Evolutionary conservation across 2,888 invertebrate species (phyloP), one percentile per base, ranked within the genome.

Genomic region (Brachyptera risi): DNA sequence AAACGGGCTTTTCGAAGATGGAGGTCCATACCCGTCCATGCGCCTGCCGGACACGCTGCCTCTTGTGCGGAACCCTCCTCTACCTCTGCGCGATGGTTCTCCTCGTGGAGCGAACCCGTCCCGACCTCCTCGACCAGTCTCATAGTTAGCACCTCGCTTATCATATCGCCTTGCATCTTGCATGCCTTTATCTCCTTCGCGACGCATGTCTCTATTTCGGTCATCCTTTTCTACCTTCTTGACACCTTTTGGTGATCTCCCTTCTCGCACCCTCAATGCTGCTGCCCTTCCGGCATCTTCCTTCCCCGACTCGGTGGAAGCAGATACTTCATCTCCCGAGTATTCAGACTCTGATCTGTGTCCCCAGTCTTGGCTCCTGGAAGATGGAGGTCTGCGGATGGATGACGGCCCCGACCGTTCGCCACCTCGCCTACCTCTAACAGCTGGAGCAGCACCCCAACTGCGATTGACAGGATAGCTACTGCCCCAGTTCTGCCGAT

Each of bases 51-150:
- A 69, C 15, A 76, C 74, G 65, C 79, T 73, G 26, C 83, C 79
- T 59, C 82, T 75, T 54, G 79, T 69, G 47, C 77, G 72, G 63
- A 78, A 78, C 37, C 81, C 79, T 62, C 78, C 91, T 63, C 94
- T 81, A 3, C 94, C 94, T 61, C 93, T 85, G 56, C 93, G 80
- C 1, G 92, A 92, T 0, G 94, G 94, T 73, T 93, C 93, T 0
- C 94, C 94, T 21, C 92, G 83, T 0, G 93, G 93, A 1, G 90
- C 87, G 75, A 92, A 92, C 51, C 87, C 88, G 70, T 89, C 88
- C 61, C 83, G 77, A 65, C 78, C 71, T 78, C 76, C 73, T 80
- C 68, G 70, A 67, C 38, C 65, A 79, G 79, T 68, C 82, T 80
- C 64, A 24, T 62, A 62, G 23, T 59, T 57, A 4, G 56, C 62